A percentile compares a stretch with the other conserved stretches of the same genome.
Conservation (phyloP, 2,113 vertebrate species). For the Scartelaos histophorus region DNA sequence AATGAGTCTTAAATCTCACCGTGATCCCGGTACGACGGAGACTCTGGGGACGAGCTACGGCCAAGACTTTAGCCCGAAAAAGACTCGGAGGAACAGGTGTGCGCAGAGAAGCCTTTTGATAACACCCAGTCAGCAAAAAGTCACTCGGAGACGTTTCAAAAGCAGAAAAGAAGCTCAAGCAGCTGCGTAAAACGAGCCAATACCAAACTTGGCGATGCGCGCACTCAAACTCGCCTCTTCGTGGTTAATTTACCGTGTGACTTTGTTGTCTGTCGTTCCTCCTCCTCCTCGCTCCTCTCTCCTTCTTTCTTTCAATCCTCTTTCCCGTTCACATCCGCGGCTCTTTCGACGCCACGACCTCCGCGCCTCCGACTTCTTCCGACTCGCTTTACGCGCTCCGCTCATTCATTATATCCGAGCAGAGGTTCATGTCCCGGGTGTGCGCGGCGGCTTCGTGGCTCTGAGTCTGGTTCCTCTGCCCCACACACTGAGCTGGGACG, state of each 20-base stretch:
- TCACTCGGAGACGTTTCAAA: not conserved
- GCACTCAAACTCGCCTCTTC: not conserved
- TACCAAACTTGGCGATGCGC: not conserved
- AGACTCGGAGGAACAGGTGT: conserved; percentile 70
- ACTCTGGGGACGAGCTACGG: conserved; percentile 4
- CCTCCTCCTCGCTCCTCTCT: not conserved
- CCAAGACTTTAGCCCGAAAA: conserved; percentile 53
- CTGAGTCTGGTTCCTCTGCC: conserved; percentile 23
- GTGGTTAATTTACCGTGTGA: conserved; percentile 61
- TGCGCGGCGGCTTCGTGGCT: conserved; percentile 4
- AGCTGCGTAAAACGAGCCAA: not conserved
- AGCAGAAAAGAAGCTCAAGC: not conserved
- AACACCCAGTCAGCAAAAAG: conserved; percentile 46
- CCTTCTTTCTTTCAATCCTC: conserved; percentile 14
- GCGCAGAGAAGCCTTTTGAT: conserved; percentile 31
- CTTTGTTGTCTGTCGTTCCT: conserved; percentile 38
- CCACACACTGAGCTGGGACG: conserved; percentile 48
- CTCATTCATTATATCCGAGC: conserved; percentile 40
- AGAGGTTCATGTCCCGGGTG: not conserved
- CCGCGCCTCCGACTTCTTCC: conserved; percentile 6
- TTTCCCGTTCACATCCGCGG: conserved; percentile 53
- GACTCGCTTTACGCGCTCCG: conserved; percentile 5
- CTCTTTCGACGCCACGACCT: conserved; percentile 51
- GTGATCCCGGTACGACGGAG: not conserved
- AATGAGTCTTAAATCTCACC: not conserved